Evolutionary conservation across 2,113 vertebrate genomes (phyloP), one percentile per base, ranked within the genome.

Genomic region (Oreochromis niloticus): DNA sequence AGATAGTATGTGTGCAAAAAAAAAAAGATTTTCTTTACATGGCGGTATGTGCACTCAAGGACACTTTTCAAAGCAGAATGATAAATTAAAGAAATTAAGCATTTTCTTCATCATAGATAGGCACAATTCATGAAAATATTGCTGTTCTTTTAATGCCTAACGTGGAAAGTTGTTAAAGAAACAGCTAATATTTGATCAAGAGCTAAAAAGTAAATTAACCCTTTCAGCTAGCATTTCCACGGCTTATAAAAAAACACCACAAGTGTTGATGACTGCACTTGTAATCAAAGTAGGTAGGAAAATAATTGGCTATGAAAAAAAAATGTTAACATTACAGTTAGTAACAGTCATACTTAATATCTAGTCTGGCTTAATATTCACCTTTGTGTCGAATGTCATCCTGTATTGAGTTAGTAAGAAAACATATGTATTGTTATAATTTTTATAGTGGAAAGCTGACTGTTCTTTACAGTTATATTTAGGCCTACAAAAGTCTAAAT

Each of bases 11-110:
- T 39, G 56, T 81, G 41, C 68, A 56, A 80, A 46, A 43, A 80
- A 46, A 43, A 83, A 59, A 88, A 30, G 36, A 73, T 87, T 89
- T 86, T 48, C 30, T 46, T 32, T 82, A 85, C 84, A 83, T 93
- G 50, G 46, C 41, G 90, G 92, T 89, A 84, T 68, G 48, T 55
- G 41, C 52, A 12, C 36, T 90, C n/a, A 41, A 89, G 39, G 39
- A 66, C 5, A 66, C 13, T 81, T 34, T 84, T 80, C 1, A 61
- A 52, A 54, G 13, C 54, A 14, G 55, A 36, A 57, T 14, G 22
- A 55, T 17, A 50, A 36, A 83, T 41, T 43, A 87, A 83, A 24
- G 43, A 84, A 36, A 83, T 43, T 39, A 85, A 82, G 19, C 22
- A 34, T 8, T 83, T 81, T 48, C 46, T 50, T 73, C 14, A 78